Percentiles rank a stretch among this genome's conserved stretches.
Conservation (phyloP, 2,888 invertebrate genomes). For the Heteromurus nitidus region DNA sequence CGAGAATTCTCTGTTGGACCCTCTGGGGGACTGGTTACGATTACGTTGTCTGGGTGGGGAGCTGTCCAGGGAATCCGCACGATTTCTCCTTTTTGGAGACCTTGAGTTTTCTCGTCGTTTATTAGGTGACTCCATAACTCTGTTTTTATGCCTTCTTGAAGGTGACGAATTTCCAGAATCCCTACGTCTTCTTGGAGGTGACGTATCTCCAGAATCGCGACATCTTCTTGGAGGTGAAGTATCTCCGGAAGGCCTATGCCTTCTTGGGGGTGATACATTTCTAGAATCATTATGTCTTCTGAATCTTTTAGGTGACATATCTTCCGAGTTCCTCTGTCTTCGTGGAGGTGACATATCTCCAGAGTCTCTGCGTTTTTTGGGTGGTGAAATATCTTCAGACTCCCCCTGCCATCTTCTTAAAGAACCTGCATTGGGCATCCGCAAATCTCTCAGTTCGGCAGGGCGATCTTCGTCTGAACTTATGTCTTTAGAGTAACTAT, state of each 20-base stretch:
- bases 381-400: conserved; percentile 73
- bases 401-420: conserved; percentile 64
- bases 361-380: conserved; percentile 66
- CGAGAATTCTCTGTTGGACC: conserved; percentile 43
- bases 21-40: conserved; percentile 69
- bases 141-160: conserved; percentile 51
- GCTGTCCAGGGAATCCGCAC: neutral
- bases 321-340: conserved; percentile 69
- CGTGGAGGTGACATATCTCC: neutral
- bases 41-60: conserved; percentile 22
- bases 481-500: conserved; percentile 41
- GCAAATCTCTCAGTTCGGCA: neutral
- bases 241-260: conserved; percentile 71
- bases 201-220: neutral
- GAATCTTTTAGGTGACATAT: conserved; percentile 73
- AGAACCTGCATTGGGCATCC: neutral
- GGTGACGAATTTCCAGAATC: neutral
- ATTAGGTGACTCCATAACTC: conserved; percentile 73
- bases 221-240: neutral
- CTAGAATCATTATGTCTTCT: conserved; percentile 67
- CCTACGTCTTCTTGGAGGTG: conserved; percentile 47
- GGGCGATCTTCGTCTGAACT: conserved; percentile 12
- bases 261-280: conserved; percentile 74
- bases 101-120: conserved; percentile 72
- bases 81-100: conserved; percentile 71